Evolutionary conservation across 2,888 invertebrate genomes (phyloP).

Genomic region (Adelphocoris suturalis): DNA sequence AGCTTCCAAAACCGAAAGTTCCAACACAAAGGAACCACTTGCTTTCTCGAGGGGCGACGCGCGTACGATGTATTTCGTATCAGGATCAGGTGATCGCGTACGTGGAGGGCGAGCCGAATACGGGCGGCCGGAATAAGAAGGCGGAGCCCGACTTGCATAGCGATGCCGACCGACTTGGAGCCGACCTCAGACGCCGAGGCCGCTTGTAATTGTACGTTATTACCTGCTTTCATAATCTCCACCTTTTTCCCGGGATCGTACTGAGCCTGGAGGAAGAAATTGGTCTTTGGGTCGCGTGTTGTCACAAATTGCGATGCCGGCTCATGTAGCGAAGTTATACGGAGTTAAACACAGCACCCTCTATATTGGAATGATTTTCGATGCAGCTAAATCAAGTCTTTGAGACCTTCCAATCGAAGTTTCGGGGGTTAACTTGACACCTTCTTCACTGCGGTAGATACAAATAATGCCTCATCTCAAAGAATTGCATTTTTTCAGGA

Average conservation of each 20-base stretch:
- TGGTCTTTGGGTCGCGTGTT: background rate
- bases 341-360: too few relatives aligned
- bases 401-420: too few relatives aligned
- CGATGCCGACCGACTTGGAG: constrained; percentile 27
- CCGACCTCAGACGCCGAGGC: constrained; percentile 21
- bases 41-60: background rate
- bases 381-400: too few relatives aligned
- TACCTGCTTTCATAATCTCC: constrained; percentile 17
- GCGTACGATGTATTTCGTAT: constrained; percentile 24
- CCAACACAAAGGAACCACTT: background rate
- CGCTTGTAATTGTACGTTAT: constrained; percentile 39
- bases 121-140: background rate
- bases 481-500: too few relatives aligned
- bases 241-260: background rate
- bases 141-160: constrained; percentile 31
- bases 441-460: too few relatives aligned
- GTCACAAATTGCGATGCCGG: too few relatives aligned
- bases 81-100: constrained; percentile 16
- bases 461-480: too few relatives aligned
- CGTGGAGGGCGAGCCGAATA: constrained; percentile 6
- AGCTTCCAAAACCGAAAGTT: too few relatives aligned
- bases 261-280: background rate
- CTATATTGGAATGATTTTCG: too few relatives aligned
- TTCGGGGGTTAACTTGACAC: too few relatives aligned
- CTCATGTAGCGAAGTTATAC: too few relatives aligned